Percentiles rank a stretch among this genome's conserved stretches.
These are phyloP conservation scores for Drosophila nigrodunni DNA, from an alignment of 1,140 invertebrate genomes.

Conservation along the genomic window DNA sequence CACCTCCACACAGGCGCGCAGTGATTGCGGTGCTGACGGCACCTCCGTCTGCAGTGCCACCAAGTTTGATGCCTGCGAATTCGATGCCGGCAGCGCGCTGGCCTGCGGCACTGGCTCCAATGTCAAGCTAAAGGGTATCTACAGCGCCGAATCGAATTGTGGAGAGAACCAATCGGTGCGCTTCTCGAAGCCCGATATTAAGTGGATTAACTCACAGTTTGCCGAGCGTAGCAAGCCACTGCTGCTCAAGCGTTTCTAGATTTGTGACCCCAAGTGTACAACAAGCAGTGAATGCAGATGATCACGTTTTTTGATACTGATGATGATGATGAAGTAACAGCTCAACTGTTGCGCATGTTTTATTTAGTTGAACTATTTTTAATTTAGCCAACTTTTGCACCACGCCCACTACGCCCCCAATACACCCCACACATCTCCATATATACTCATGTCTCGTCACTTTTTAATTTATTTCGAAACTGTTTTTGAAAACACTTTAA, in stretches of 20 bases:
- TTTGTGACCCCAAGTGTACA: slow-evolving; percentile 1
- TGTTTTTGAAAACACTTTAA: background rate
- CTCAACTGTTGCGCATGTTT: slow-evolving; percentile 36
- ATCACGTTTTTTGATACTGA: slow-evolving; percentile 5
- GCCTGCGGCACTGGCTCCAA: slow-evolving; percentile 89
- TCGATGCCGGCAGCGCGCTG: slow-evolving; percentile 91
- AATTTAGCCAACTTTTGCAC: slow-evolving; percentile 55
- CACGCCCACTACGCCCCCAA: slow-evolving; percentile 26
- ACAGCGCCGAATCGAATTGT: slow-evolving; percentile 89
- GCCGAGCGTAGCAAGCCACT: slow-evolving; percentile 72
- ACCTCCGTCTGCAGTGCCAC: slow-evolving; percentile 85
- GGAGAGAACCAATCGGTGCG: slow-evolving; percentile 75
- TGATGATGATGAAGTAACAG: slow-evolving; percentile 25
- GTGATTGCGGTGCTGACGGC: slow-evolving; percentile 66
- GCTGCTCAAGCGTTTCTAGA: slow-evolving; percentile 69
- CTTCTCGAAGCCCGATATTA: slow-evolving; percentile 80
- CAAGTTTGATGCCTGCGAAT: slow-evolving; percentile 87
- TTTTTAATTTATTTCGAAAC: slow-evolving; percentile 50
- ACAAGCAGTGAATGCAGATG: background rate
- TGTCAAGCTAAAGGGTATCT: slow-evolving; percentile 90
- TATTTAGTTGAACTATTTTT: slow-evolving; percentile 63
- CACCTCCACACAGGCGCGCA: slow-evolving; percentile 86
- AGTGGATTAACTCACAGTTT: slow-evolving; percentile 81
- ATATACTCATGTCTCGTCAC: slow-evolving; percentile 11
- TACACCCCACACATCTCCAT: slow-evolving; percentile 8